Percentiles rank a stretch among this genome's conserved stretches.
These are phyloP conservation scores for Regulus satrapa DNA, from an alignment of 2,113 vertebrate species.

Conservation along the genomic window DNA sequence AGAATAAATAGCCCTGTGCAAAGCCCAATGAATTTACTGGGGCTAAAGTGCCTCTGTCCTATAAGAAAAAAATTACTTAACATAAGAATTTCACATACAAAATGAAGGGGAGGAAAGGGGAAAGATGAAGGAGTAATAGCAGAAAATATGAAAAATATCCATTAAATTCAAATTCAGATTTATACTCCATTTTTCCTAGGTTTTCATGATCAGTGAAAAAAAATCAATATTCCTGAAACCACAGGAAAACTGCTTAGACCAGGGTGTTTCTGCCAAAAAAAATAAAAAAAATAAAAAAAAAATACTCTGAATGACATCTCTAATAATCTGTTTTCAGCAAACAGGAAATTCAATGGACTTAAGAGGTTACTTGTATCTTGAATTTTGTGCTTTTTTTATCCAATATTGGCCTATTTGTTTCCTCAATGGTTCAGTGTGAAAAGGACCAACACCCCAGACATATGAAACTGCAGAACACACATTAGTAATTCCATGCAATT, in stretches of 20 bases:
- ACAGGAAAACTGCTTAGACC: background rate
- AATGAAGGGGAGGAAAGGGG: background rate
- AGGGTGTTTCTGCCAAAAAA: background rate
- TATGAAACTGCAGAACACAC: background rate
- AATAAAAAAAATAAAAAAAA: too few relatives aligned
- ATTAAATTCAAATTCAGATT: background rate
- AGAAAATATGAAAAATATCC: background rate
- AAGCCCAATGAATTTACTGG: background rate
- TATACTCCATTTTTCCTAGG: background rate
- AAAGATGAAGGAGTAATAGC: background rate
- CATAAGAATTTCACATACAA: background rate
- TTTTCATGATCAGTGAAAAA: background rate
- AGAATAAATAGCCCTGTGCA: background rate
- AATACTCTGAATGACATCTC: background rate
- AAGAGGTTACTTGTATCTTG: background rate
- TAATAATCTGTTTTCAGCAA: background rate
- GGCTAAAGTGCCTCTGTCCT: background rate
- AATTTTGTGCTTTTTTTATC: background rate
- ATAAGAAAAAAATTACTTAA: background rate
- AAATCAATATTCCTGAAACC: background rate
- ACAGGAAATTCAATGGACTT: background rate
- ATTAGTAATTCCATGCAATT: background rate
- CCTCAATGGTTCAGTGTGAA: background rate
- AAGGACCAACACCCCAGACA: background rate
- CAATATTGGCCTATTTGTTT: background rate